Conservation (phyloP, 2,113 vertebrate species). For the Otis tarda region DNA sequence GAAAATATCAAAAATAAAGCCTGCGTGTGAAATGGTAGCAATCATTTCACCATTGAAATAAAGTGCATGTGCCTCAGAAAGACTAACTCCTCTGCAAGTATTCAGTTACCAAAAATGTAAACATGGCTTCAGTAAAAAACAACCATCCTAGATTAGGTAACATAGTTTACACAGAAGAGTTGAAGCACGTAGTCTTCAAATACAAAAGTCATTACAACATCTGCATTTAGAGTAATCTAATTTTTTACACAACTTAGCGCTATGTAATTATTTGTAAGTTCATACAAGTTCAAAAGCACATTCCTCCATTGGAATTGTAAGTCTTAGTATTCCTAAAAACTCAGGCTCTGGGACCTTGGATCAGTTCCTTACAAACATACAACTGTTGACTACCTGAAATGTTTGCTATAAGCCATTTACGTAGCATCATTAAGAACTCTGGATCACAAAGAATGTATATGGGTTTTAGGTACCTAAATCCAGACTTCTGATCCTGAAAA, state of each 20-base stretch:
- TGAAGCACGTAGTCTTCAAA: background rate
- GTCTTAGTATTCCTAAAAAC: background rate
- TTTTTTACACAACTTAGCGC: background rate
- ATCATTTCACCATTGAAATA: background rate
- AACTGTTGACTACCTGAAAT: background rate
- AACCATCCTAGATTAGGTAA: background rate
- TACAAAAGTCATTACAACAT: background rate
- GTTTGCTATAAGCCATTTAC: background rate
- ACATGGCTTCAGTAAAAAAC: background rate
- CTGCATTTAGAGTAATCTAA: background rate
- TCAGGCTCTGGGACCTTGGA: background rate
- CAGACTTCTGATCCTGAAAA: conserved; percentile 33
- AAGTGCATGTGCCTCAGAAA: background rate
- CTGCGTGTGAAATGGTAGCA: background rate
- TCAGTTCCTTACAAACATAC: background rate
- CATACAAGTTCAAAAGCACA: background rate
- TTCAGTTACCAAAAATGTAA: background rate
- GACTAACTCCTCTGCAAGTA: background rate
- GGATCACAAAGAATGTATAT: background rate
- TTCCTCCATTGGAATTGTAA: background rate
- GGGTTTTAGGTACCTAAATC: background rate
- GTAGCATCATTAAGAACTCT: background rate
- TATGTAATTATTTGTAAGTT: background rate
- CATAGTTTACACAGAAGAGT: background rate
- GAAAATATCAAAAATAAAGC: background rate